Conservation (phyloP, 2,888 invertebrate genomes). For the Penaeus monodon region DNA sequence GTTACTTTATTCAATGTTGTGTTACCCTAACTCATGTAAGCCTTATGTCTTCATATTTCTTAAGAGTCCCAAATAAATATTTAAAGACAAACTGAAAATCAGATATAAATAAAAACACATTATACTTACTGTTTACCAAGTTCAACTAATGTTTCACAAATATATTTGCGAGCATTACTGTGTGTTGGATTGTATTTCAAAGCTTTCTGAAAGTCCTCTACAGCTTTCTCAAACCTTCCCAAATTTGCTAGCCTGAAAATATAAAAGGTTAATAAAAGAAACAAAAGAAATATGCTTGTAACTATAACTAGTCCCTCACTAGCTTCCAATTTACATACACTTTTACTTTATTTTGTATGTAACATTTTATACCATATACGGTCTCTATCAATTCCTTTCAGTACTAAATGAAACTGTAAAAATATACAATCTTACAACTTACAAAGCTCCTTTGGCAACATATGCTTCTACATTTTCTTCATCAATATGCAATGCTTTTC, state of each 20-base stretch:
- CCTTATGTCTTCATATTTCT: no score
- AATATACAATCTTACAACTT: constrained; percentile 67
- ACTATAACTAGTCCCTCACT: background rate
- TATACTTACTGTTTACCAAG: constrained; percentile 80
- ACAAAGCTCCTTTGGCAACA: constrained; percentile 90
- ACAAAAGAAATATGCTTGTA: background rate
- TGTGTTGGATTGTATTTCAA: constrained; percentile 89
- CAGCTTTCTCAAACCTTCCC: constrained; percentile 92
- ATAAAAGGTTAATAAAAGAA: background rate
- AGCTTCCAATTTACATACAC: no score
- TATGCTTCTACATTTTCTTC: constrained; percentile 91
- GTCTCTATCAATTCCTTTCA: no score
- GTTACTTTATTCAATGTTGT: no score
- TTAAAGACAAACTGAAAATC: no score
- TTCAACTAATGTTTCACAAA: constrained; percentile 92
- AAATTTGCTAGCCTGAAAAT: constrained; percentile 83
- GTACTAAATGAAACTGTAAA: background rate
- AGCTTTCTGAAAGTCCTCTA: constrained; percentile 94
- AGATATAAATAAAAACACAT: constrained; percentile 67
- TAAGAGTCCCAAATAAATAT: no score
- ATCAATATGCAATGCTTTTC: constrained; percentile 92
- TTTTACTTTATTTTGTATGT: no score
- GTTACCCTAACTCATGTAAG: no score
- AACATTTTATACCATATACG: no score
- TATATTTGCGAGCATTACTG: constrained; percentile 92